Percentiles rank a stretch among this genome's conserved stretches.
Conservation (phyloP, 2,888 invertebrate species). For the Lymantria dispar region DNA sequence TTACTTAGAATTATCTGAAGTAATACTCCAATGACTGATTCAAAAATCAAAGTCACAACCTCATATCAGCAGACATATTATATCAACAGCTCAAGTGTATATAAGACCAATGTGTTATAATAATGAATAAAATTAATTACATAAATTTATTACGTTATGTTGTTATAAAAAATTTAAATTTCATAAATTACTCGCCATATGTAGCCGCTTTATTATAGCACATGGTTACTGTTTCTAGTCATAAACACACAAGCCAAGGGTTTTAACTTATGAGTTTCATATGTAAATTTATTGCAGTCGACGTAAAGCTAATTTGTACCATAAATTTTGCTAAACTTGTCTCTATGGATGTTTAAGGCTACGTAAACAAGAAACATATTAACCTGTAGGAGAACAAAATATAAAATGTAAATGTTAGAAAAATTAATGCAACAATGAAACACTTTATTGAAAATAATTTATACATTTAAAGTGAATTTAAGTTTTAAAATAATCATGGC, state of each 20-base stretch:
- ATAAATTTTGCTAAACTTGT: conserved; percentile 73
- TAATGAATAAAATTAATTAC: neutral
- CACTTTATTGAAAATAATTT: too few species aligned
- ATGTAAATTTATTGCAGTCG: conserved; percentile 78
- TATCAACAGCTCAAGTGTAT: too few species aligned
- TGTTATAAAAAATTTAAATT: conserved; percentile 13
- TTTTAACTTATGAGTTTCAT: conserved; percentile 76
- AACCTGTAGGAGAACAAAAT: neutral
- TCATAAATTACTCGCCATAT: conserved; percentile 20
- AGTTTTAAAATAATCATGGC: too few species aligned
- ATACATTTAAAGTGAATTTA: too few species aligned
- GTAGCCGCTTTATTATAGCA: conserved; percentile 23
- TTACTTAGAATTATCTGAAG: too few species aligned
- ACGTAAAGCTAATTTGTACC: conserved; percentile 70
- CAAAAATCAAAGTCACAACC: too few species aligned
- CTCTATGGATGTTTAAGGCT: conserved; percentile 55
- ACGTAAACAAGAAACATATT: conserved; percentile 56
- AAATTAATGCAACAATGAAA: too few species aligned
- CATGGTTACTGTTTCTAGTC: conserved; percentile 38
- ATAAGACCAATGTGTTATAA: too few species aligned
- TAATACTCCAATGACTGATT: too few species aligned
- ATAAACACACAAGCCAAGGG: conserved; percentile 45
- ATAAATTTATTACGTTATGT: neutral
- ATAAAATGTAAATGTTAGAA: too few species aligned
- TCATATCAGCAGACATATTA: too few species aligned